Base-by-base conservation (phyloP, 2,797 vertebrate species). In the Coregonus suidteri region DNA sequence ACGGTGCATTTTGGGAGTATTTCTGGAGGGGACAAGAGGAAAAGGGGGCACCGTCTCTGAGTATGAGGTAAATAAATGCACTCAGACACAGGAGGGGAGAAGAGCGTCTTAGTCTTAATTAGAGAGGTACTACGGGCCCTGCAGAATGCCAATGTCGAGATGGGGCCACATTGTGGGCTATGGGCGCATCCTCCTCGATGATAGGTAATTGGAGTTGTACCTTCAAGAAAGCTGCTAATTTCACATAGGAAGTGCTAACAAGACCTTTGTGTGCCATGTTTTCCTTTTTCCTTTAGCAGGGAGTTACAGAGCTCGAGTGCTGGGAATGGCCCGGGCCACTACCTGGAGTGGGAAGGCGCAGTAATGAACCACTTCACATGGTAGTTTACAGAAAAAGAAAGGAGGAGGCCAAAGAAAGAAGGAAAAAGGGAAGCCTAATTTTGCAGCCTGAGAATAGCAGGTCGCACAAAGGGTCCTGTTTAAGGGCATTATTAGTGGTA, bases 301-400 rank as follows among this genome's bases (percentile, higher is more conserved):
- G 97, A 97, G 97, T 97, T 81, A 84, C 75, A 75, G 88, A 87
- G 90, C 86, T 86, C 4, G 47, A 35, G 62, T 51, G 41, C 30
- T 95, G 97, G 96, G 97, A 97, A 97, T 95, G 95, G 97, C 95
- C 94, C 93, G 93, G 94, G 96, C 95, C 95, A 94, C 91, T 96
- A 96, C 96, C 96, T 95, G 94, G 95, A 94, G 91, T 93, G 95
- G 94, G 95, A 88, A 92, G 87, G 94, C 91, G 95, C 95, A 86
- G 96, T 99, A 99, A 99, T 99, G 98, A 99, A 98, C 97, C 98
- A 99, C 98, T 99, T 99, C 96, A 99, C 95, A 94, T 95, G 93
- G 93, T 94, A 92, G 96, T 96, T 96, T 96, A 96, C 95, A 95
- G 96, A 96, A 92, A 93, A 93, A 92, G 87, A 92, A 91, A 91